Conservation (phyloP, 2,113 vertebrate genomes). For the Heterotis niloticus region DNA sequence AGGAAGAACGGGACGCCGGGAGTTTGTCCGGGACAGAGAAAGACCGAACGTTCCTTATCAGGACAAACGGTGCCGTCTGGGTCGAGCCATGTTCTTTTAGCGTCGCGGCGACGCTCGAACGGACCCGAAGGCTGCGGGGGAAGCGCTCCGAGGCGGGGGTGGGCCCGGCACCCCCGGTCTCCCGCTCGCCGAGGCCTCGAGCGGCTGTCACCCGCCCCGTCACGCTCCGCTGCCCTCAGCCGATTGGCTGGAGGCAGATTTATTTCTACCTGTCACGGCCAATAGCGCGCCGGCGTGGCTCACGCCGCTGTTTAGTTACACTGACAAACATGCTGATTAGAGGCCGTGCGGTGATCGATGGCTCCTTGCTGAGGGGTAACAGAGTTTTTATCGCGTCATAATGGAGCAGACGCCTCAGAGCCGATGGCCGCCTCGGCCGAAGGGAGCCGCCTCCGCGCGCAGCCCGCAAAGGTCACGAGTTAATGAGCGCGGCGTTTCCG, state of each 20-base stretch:
- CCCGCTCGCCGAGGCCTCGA: slow-evolving; percentile 59
- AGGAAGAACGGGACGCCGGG: slow-evolving; percentile 51
- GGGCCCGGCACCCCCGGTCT: slow-evolving; percentile 63
- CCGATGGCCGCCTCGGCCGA: slow-evolving; percentile 43
- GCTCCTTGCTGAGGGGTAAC: slow-evolving; percentile 67
- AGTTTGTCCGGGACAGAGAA: slow-evolving; percentile 57
- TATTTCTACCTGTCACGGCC: slow-evolving; percentile 77
- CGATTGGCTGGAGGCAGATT: slow-evolving; percentile 75
- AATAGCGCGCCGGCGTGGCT: slow-evolving; percentile 65
- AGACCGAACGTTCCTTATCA: slow-evolving; percentile 52
- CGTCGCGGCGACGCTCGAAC: background rate
- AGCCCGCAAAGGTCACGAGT: slow-evolving; percentile 67
- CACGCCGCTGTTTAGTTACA: slow-evolving; percentile 71
- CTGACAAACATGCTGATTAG: slow-evolving; percentile 79
- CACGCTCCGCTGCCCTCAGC: slow-evolving; percentile 63
- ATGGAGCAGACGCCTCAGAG: slow-evolving; percentile 75
- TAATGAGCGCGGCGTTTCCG: slow-evolving; percentile 65
- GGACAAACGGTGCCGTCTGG: slow-evolving; percentile 66
- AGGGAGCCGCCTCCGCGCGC: slow-evolving; percentile 53
- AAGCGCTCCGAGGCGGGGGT: slow-evolving; percentile 55
- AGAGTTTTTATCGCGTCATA: slow-evolving; percentile 74
- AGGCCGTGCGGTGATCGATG: slow-evolving; percentile 78
- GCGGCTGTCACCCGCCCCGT: slow-evolving; percentile 63
- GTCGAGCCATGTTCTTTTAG: slow-evolving; percentile 45
- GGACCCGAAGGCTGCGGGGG: slow-evolving; percentile 43